Evolutionary conservation across 1,140 invertebrate species (phyloP).

Genomic region (Brachionus rotundiformis): DNA sequence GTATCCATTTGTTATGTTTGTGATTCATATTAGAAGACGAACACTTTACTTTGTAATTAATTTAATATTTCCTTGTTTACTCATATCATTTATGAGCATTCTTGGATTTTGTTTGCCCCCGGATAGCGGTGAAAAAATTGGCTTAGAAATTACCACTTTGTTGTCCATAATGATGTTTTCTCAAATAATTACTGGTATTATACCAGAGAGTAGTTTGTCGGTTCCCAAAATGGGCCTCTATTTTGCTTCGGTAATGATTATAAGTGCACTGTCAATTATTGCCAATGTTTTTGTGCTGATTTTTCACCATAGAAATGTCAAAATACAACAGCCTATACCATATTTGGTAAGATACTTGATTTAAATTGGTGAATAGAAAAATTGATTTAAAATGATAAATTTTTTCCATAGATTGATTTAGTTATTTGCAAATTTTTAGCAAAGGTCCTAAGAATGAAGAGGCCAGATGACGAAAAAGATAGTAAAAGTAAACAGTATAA

Average conservation of each 20-base stretch:
- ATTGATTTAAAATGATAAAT: background rate
- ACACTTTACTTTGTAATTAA: conserved; percentile 64
- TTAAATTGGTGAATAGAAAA: background rate
- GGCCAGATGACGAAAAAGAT: conserved; percentile 24
- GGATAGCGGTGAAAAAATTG: conserved; percentile 83
- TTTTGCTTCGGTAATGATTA: conserved; percentile 99
- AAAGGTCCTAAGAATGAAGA: conserved; percentile 43
- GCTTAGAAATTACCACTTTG: conserved; percentile 74
- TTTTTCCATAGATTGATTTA: conserved; percentile 29
- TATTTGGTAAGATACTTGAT: conserved; percentile 80
- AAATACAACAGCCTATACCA: conserved; percentile 93
- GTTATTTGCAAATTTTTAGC: conserved; percentile 65
- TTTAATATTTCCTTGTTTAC: conserved; percentile 62
- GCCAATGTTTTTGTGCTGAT: conserved; percentile 98
- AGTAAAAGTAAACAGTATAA: background rate
- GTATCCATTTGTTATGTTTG: conserved; percentile 63
- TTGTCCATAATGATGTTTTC: conserved; percentile 63
- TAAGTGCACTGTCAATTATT: conserved; percentile 97
- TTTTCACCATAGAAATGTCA: conserved; percentile 95
- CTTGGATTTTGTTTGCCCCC: conserved; percentile 65
- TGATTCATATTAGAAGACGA: conserved; percentile 58
- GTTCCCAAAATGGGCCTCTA: conserved; percentile 94
- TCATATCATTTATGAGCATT: conserved; percentile 61
- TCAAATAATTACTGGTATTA: conserved; percentile 72
- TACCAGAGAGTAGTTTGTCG: conserved; percentile 94